Evolutionary conservation across 2,797 vertebrate genomes (phyloP), one percentile per base, ranked within the genome.

Genomic region (Crocidura indochinensis): DNA sequence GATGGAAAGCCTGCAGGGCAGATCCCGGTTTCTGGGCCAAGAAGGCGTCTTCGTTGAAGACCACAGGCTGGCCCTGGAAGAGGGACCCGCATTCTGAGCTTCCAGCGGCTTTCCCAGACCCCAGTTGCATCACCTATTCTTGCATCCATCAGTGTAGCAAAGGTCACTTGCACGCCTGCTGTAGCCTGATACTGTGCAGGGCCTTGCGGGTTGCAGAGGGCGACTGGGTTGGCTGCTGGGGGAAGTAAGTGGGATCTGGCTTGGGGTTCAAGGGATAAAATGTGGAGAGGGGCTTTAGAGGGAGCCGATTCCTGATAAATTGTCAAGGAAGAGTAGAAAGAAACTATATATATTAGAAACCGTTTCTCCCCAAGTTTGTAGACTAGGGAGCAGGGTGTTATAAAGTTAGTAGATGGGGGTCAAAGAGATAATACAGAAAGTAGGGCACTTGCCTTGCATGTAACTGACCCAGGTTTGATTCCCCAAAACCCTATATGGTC

Each of bases 11-110:
- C 93, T 98, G 98, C 97, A 98, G 98, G 47, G 97, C 97, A 1
- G 87, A 71, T 31, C 96, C 90, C 5, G 98, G 98, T 88, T 98
- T 99, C 94, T 99, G 98, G 80, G 98, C 98, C 78, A 99, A 80
- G 95, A 99, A 99, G 17, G 96, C 87, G 84, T 99, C 98, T 73
- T 99, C 97, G 22, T 86, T 97, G 97, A 99, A 99, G 49, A 94
- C 93, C 31, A 98, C 94, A 2, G 98, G 97, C 64, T 97, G 98
- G 2, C 97, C 98, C 99, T 99, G 96, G 65, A 87, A 60, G 67
- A 87, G 85, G 56, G 47, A 47, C 3, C 44, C 4, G 7, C 24
- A 5, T 69, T 14, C 64, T 62, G 71, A 89, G 56, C 56, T 80
- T 67, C 72, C 46, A 3, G 9, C 0, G 2, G 71, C 38, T 31